Base-by-base conservation (phyloP, 2,113 vertebrate genomes). In the Lucifuga dentata region DNA sequence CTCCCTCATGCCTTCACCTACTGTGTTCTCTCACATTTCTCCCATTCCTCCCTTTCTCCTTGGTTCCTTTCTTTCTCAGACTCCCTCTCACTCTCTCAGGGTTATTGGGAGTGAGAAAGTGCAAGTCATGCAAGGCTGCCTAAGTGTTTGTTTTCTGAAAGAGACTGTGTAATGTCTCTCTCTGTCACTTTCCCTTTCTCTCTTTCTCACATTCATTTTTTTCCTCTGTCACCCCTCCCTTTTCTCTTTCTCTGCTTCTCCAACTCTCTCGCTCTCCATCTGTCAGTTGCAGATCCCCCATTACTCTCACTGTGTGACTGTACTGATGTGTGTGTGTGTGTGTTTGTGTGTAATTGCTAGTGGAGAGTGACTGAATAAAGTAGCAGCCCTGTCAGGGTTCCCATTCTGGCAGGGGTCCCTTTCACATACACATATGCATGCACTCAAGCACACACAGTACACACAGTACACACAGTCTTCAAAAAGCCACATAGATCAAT, bases 71-170 rank as follows among this genome's bases (percentile, higher is more conserved):
- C 8, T 24, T 43, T 65, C 53, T 33, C 57, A 52, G 29, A 12
- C 51, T 50, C 50, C 10, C 63, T 24, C 40, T 6, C 9, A 9
- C 4, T 4, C 16, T 53, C 60, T 61, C 70, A 44, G 76, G 65
- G 68, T 71, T 80, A 55, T 60, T 7, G 76, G 62, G 80, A 85
- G 43, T 86, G 69, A 83, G 82, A 91, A 91, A 91, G 84, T 91
- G 89, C 90, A 91, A 91, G 88, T 92, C 89, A 91, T 88, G 83
- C 84, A 83, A 82, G 68, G 38, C 67, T 77, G 84, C 76, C 55
- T 51, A 71, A 75, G 76, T 84, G 76, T 81, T 79, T 86, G 59
- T 84, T 78, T 83, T 80, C 63, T 52, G 29, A 77, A 69, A 63
- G 38, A 63, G 68, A 59, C 68, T 19, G 9, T 52, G 16, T 33